Evolutionary conservation across 2,797 vertebrate genomes (phyloP).

Genomic region (Morus bassanus): DNA sequence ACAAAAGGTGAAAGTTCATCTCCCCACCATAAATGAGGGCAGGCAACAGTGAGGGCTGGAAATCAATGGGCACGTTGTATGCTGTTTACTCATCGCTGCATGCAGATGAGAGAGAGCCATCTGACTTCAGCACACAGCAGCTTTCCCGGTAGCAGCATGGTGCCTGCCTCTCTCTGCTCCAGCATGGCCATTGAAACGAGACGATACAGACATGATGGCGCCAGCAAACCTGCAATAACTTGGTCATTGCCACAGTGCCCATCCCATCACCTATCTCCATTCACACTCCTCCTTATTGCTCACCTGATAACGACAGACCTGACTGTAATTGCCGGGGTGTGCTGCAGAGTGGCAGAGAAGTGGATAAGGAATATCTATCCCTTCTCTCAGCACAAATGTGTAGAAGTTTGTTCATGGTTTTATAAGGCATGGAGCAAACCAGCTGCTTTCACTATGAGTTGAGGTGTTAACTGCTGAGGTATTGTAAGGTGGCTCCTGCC

Average conservation of each 20-base stretch:
- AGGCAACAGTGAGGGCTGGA: neutral
- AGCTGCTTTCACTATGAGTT: conserved; percentile 24
- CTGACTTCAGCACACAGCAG: neutral
- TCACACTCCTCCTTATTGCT: conserved; percentile 64
- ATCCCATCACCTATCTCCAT: conserved; percentile 57
- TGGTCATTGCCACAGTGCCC: conserved; percentile 55
- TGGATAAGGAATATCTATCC: conserved; percentile 5
- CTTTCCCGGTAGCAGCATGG: neutral
- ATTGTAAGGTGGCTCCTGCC: neutral
- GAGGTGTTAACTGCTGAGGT: conserved; percentile 48
- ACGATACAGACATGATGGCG: conserved; percentile 74
- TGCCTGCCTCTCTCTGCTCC: conserved; percentile 31
- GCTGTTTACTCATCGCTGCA: conserved; percentile 15
- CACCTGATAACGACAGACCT: conserved; percentile 47
- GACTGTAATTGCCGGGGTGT: conserved; percentile 13
- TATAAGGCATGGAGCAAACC: conserved; percentile 15
- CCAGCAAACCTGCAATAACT: conserved; percentile 73
- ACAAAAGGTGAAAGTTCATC: conserved; percentile 10
- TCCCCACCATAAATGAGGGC: neutral
- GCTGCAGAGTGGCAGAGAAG: neutral
- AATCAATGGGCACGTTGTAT: neutral
- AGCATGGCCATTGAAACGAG: neutral
- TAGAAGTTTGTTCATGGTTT: conserved; percentile 45
- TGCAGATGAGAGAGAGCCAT: conserved; percentile 3
- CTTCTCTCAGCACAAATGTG: neutral